A percentile compares a stretch with the other conserved stretches of the same genome.
Evolutionary conservation across 2,797 vertebrate species (phyloP).

Genomic region (Molossus molossus): DNA sequence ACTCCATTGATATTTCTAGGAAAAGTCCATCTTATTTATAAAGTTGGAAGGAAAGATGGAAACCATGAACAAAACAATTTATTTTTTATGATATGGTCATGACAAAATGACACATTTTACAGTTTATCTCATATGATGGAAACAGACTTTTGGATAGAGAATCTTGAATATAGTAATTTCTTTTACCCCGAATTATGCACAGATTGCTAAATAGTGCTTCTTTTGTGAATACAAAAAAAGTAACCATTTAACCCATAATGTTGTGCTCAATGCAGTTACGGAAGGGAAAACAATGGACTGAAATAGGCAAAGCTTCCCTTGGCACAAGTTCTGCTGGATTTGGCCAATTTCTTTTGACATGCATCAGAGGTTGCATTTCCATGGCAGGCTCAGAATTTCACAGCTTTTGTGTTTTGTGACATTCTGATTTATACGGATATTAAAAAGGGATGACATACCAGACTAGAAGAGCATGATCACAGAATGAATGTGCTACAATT

Average conservation of each 20-base stretch:
- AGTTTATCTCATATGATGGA: slow-evolving; percentile 55
- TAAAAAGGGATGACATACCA: slow-evolving; percentile 38
- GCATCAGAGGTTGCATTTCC: slow-evolving; percentile 59
- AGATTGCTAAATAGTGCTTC: slow-evolving; percentile 52
- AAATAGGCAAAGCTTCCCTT: slow-evolving; percentile 59
- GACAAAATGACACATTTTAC: slow-evolving; percentile 74
- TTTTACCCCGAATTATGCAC: slow-evolving; percentile 64
- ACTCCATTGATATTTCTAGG: not conserved
- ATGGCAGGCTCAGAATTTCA: slow-evolving; percentile 76
- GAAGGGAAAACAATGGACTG: slow-evolving; percentile 62
- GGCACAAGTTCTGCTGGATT: slow-evolving; percentile 68
- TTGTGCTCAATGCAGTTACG: slow-evolving; percentile 50
- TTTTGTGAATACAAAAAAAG: slow-evolving; percentile 71
- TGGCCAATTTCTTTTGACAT: slow-evolving; percentile 72
- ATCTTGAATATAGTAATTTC: slow-evolving; percentile 67
- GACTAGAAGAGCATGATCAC: not conserved
- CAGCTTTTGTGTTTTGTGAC: slow-evolving; percentile 70
- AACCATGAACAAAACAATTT: slow-evolving; percentile 66
- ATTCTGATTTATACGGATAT: slow-evolving; percentile 72
- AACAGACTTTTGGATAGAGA: slow-evolving; percentile 30
- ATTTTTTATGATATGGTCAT: not conserved
- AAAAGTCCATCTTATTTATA: slow-evolving; percentile 14
- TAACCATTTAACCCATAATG: not conserved
- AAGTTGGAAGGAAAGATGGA: slow-evolving; percentile 56
- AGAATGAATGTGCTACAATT: not conserved